Conservation (phyloP, 2,888 invertebrate species). For the Incurvaria masculella region DNA sequence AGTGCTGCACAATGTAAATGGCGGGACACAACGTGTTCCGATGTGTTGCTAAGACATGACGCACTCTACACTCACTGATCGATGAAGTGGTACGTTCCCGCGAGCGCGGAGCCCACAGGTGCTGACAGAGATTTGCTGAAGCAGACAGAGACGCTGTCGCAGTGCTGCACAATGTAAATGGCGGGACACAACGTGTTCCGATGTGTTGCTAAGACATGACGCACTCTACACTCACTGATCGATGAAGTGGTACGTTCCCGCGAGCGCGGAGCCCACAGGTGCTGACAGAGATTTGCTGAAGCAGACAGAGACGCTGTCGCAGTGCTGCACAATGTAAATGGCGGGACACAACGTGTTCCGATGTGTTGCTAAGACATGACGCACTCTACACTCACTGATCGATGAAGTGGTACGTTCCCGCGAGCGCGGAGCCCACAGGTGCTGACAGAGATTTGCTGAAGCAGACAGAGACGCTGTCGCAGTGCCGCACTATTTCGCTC, state of each 20-base stretch:
- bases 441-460: slow-evolving; percentile 90
- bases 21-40: slow-evolving; percentile 63
- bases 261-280: slow-evolving; percentile 83
- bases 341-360: slow-evolving; percentile 63
- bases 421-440: slow-evolving; percentile 83
- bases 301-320: slow-evolving; percentile 83
- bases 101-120: slow-evolving; percentile 83
- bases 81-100: slow-evolving; percentile 72
- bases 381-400: slow-evolving; percentile 63
- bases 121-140: slow-evolving; percentile 90
- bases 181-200: slow-evolving; percentile 63
- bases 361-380: no score
- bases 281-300: slow-evolving; percentile 90
- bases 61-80: slow-evolving; percentile 63
- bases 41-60: no score
- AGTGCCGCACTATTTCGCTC: slow-evolving; percentile 63
- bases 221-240: slow-evolving; percentile 63
- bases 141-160: slow-evolving; percentile 83
- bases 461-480: slow-evolving; percentile 83
- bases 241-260: slow-evolving; percentile 72
- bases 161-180: slow-evolving; percentile 65
- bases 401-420: slow-evolving; percentile 72
- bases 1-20: slow-evolving; percentile 65
- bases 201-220: no score
- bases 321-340: slow-evolving; percentile 65